Percentiles rank a stretch among this genome's conserved stretches.
These are phyloP conservation scores for Streptopelia turtur DNA, from an alignment of 2,797 vertebrate genomes.

Conservation along the genomic window DNA sequence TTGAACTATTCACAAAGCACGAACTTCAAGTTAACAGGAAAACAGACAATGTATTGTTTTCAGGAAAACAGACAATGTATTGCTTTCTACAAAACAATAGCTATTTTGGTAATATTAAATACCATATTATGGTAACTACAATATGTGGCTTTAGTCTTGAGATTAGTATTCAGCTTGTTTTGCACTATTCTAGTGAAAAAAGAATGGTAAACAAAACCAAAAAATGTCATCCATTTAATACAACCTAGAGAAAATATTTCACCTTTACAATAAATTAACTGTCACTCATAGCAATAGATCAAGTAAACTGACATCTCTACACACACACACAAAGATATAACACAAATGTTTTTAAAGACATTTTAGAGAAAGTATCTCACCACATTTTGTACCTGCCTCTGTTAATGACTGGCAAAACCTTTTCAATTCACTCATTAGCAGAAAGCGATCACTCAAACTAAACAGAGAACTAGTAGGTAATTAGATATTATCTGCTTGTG, in stretches of 20 bases:
- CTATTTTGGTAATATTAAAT: background rate
- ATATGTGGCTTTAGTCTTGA: background rate
- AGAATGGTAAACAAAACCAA: background rate
- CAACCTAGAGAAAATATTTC: background rate
- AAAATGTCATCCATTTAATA: background rate
- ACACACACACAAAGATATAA: background rate
- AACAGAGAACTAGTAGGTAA: conserved; percentile 29
- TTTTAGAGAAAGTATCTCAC: background rate
- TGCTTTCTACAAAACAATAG: background rate
- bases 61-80: background rate
- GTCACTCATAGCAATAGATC: background rate
- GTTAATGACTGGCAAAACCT: background rate
- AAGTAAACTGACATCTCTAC: background rate
- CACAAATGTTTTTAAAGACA: background rate
- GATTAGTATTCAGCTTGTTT: background rate
- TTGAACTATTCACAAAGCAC: background rate
- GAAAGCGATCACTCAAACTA: conserved; percentile 27
- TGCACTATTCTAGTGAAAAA: background rate
- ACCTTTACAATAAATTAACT: background rate
- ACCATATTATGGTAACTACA: background rate
- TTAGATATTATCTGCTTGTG: conserved; percentile 51
- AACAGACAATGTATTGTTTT: background rate
- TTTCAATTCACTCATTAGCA: background rate
- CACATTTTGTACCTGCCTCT: background rate
- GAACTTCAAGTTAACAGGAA: background rate